Evolutionary conservation across 2,113 vertebrate genomes (phyloP), one percentile per base, ranked within the genome.

Genomic region (Burhinus bistriatus): DNA sequence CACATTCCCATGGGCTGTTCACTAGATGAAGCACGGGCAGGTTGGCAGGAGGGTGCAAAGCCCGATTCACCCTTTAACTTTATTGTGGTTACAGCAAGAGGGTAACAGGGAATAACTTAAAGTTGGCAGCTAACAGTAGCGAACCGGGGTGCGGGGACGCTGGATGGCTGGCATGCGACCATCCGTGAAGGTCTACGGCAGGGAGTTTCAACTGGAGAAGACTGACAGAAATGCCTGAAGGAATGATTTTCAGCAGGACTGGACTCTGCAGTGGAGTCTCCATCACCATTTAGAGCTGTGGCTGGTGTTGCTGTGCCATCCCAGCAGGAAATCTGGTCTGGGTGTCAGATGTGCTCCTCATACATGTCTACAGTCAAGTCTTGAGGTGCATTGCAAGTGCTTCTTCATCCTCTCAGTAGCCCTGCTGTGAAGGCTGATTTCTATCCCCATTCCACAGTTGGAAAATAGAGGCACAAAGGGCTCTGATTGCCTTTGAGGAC

Each of bases 1-100:
- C 40, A 47, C 0, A 0, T 79, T 90, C 22, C 65, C 5, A 0
- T 59, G 38, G 40, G 12, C 52, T 85, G 1, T 36, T 59, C 6
- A 7, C 32, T 47, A 45, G 55, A 36, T 62, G 78, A 66, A 82
- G 45, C 42, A 75, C 54, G 77, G 29, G 6, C 21, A 52, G 49
- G 16, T 15, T 80, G 58, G 54, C 54, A 55, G 23, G 55, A 90
- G 52, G 64, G 11, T 1, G 1, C 61, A n/a, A 54, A 55, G 42
- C 68, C 34, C 52, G 25, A 16, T 36, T 85, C 34, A 49, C 4
- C 51, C 51, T 70, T 64, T 71, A 59, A 11, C 40, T 88, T 82
- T 69, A 13, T 34, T 16, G 27, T 82, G 36, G 5, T 71, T 82
- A 3, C 40, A 70, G 38, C 47, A 59, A 66, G 32, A 79, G 27